These are phyloP conservation scores for Triplophysa rosa DNA, from an alignment of 2,113 vertebrate genomes.

Conservation along the genomic window DNA sequence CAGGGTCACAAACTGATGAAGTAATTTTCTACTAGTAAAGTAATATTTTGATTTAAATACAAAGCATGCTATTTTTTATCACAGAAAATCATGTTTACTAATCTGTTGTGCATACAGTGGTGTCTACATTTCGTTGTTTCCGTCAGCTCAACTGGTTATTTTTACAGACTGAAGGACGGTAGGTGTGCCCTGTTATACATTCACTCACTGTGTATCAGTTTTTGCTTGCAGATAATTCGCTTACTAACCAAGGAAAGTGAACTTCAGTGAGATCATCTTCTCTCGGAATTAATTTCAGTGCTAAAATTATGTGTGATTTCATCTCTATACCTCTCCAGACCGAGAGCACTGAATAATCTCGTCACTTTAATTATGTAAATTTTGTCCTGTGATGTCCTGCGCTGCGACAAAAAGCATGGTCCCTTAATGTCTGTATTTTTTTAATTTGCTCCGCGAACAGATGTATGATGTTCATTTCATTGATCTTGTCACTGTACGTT, in stretches of 20 bases:
- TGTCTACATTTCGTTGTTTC: too few relatives aligned
- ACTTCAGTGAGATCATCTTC: background rate
- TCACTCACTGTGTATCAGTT: too few relatives aligned
- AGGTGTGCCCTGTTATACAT: too few relatives aligned
- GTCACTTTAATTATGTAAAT: slow-evolving; percentile 8
- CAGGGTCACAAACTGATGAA: too few relatives aligned
- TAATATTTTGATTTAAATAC: too few relatives aligned
- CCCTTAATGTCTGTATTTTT: slow-evolving; percentile 15
- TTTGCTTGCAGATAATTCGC: background rate
- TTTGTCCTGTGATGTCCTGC: background rate
- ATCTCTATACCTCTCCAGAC: background rate
- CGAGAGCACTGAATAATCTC: background rate
- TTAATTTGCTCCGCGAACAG: background rate
- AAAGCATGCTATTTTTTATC: too few relatives aligned
- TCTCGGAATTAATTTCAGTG: background rate
- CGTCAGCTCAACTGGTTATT: too few relatives aligned
- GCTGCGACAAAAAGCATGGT: background rate
- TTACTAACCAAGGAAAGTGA: background rate
- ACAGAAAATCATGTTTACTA: too few relatives aligned
- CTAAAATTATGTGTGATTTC: background rate
- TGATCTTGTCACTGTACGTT: slow-evolving; percentile 20
- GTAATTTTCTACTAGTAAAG: too few relatives aligned
- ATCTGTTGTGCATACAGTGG: too few relatives aligned
- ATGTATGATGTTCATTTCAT: slow-evolving; percentile 15
- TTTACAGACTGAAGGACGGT: too few relatives aligned